Base-by-base conservation (phyloP, 2,888 invertebrate species). In the Xanthorhoe spadicearia region DNA sequence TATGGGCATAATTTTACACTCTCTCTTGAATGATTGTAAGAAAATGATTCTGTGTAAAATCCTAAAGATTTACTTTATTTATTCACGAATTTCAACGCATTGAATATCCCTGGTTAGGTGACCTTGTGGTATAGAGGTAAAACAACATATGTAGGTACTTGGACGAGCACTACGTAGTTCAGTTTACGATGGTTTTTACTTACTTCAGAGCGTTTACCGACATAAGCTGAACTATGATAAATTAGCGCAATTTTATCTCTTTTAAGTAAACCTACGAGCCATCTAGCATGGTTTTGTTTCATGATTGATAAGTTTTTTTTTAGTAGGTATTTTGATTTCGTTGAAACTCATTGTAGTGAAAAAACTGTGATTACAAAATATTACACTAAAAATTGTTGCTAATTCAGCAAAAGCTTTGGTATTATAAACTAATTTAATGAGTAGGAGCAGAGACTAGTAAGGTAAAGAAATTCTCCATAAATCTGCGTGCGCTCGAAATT, bases 331-430 rank as follows among this genome's bases (percentile, higher is more conserved):
- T 32, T 10, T 38, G 38, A 2, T 8, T 38, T 38, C 35, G 2
- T 38, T 38, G 10, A 10, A 10, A 8, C 3, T 43, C 56, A 9
- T 57, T 57, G 56, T 61, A 28, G 53, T 58, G 43, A 57, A 48
- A 56, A 32, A 52, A 23, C 17, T 43, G 8, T 50, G 23, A 55
- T 60, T 15, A 17, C 51, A 38, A 28, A 65, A 35, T 60, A 54
- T 48, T 8, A 53, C n/a, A 53, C 19, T 58, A 43, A 64, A 15
- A 54, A 50, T 60, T 49, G 32, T 38, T 64, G 35, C 49, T 58
- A 50, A 51, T 48, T 69, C 64, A 79, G 76, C 61, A 64, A 56
- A 75, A 79, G 61, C 66, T 60, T 62, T 60, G 4, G 13, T 43
- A 43, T 43, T 43, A 13, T 43, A 13, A 43, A 13, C 38, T 55